Base-by-base conservation (phyloP, 2,113 vertebrate genomes). In the Brevimyrus niger region DNA sequence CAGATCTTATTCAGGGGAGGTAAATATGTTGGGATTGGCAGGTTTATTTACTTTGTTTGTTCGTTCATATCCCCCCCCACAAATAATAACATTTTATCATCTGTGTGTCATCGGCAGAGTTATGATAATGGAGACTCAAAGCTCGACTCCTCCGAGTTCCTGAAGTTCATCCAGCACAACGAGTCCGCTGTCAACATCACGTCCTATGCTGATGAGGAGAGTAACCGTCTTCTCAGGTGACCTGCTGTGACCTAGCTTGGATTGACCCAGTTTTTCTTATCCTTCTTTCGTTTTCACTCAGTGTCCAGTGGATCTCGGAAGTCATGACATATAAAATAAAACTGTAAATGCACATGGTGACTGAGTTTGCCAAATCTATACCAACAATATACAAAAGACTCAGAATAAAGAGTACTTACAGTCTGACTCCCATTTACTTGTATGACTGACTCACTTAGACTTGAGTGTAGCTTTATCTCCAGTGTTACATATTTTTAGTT, bases 131-230 rank as follows among this genome's bases (percentile, higher is more conserved):
- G 97, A 0, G 98, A 99, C 92, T 96, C 97, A 92, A 96, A 95
- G 91, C 90, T 99, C 94, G 98, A 99, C 94, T 99, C 98, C 86
- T 95, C 95, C 0, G 98, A 99, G 91, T 97, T 99, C 91, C 96
- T 99, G 91, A 98, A 97, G 73, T 99, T 99, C 94, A 97, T 99
- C 94, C 97, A 99, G 92, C 98, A 98, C 94, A 99, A 99, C 3
- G 97, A 98, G 44, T 97, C 97, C 0, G 96, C 97, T 2, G 94
- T 98, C 92, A 98, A 99, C 93, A 93, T 99, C 94, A 97, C 96
- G 90, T 97, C 97, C 13, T 99, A 98, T 4, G 92, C 96, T 47
- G 97, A 99, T 92, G 96, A 98, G 94, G 98, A 99, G 93, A 98
- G 97, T 94, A 99, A 99, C 95, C 97, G 95, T 88, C 96, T 99